Evolutionary conservation across 2,888 invertebrate species (phyloP), one percentile per base, ranked within the genome.

Genomic region (Anodontia alba): DNA sequence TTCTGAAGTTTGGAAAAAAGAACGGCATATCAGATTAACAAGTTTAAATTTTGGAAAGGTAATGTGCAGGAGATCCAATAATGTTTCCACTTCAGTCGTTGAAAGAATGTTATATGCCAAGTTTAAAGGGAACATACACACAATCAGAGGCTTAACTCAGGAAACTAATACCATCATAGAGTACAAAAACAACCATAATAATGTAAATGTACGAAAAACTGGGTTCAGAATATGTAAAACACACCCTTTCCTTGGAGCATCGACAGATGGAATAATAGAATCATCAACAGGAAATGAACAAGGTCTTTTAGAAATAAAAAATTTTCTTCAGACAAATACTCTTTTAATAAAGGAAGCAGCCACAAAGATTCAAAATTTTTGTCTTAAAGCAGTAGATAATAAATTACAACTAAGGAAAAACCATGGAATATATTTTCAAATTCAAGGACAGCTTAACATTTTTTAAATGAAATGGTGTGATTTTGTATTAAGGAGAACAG

Each of bases 221-320:
- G 75, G 75, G 10, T 51, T 49, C 0, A 49, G 3, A 17, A 68
- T 75, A 31, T 51, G 51, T 36, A 17, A 43, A 26, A 12, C 20
- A 17, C 38, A 70, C 5, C 76, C 29, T 1, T 69, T 31, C 51
- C 46, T 76, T 10, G 69, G 36, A 57, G 76, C 57, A 29, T 70
- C 38, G 8, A 70, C 76, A 26, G 76, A 76, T 54, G 69, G 76
- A 17, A 70, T 57, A 20, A 57, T 76, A 15, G 8, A 33, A 33
- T 23, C n/a, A n/a, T 0, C 68, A 1, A n/a, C n/a, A n/a, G 2
- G n/a, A 20, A 31, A 31, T 38, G 29, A 29, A 15, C 8, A 17
- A 15, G 71, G 70, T 1, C 43, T 71, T 42, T 8, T 71, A 7
- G 76, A 76, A 43, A 71, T 76, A n/a, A 76, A 76, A 62, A 76